Percentiles rank a stretch among this genome's conserved stretches.
These are phyloP conservation scores for Pyrochroa serraticornis DNA, from an alignment of 2,888 invertebrate species.

Conservation along the genomic window DNA sequence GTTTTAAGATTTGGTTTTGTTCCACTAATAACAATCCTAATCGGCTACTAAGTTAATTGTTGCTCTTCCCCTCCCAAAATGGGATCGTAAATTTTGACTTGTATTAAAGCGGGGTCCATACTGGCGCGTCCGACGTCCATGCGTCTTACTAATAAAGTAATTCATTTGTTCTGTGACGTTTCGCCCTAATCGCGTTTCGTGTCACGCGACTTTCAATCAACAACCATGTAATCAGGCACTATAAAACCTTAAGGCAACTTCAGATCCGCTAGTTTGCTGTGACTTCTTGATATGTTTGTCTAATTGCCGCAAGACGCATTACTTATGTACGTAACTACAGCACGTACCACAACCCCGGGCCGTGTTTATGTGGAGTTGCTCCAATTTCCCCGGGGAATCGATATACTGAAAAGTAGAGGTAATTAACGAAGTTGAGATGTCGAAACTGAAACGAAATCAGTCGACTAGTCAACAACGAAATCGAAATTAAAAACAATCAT, in stretches of 20 bases:
- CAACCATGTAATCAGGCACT: constrained; percentile 29
- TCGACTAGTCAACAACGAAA: constrained; percentile 11
- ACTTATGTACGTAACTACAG: too few relatives aligned
- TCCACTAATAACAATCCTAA: too few relatives aligned
- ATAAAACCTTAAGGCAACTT: constrained; percentile 14
- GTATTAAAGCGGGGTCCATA: too few relatives aligned
- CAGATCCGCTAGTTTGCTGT: background rate
- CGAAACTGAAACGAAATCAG: constrained; percentile 5
- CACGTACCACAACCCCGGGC: too few relatives aligned
- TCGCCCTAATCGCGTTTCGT: constrained; percentile 38
- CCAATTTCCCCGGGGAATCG: background rate
- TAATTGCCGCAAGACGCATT: too few relatives aligned
- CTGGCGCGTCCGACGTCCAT: too few relatives aligned
- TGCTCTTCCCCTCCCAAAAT: too few relatives aligned
- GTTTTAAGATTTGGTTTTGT: too few relatives aligned
- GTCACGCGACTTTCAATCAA: constrained; percentile 41
- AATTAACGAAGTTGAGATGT: background rate
- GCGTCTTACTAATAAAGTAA: too few relatives aligned
- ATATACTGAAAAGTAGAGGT: background rate
- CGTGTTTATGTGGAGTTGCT: background rate
- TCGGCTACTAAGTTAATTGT: too few relatives aligned
- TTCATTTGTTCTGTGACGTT: constrained; percentile 27
- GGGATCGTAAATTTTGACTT: too few relatives aligned
- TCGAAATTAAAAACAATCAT: constrained; percentile 15
- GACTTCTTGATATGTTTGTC: too few relatives aligned